phyloP scores from a whole-genome alignment of 2,113 vertebrate species.

The Barbus barbus region DNA sequence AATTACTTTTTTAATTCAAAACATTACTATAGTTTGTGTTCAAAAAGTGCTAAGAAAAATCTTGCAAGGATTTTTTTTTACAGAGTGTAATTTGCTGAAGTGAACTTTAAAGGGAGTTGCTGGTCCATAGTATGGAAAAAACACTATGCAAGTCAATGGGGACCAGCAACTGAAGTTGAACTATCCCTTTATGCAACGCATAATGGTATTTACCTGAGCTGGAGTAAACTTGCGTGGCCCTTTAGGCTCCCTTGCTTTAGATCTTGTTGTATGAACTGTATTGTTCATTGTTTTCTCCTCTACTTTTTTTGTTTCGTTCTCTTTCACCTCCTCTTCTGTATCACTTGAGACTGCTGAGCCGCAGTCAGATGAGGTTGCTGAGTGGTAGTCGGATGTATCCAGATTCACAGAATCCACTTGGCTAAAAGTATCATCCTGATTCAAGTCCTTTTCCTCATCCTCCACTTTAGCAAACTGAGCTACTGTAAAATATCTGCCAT shows the following conservation, averaged over 20 bases:
- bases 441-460: conserved; percentile 47
- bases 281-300: conserved; percentile 36
- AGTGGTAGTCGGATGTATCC: conserved; percentile 79
- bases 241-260: conserved; percentile 60
- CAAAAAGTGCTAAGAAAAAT: no score
- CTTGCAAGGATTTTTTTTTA: no score
- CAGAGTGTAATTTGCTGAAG: background rate
- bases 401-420: conserved; percentile 40
- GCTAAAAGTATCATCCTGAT: background rate
- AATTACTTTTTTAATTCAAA: background rate
- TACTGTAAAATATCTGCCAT: conserved; percentile 71
- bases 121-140: no score
- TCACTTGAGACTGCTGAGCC: conserved; percentile 72
- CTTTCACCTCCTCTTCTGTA: conserved; percentile 72
- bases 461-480: conserved; percentile 62
- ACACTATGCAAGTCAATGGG: no score
- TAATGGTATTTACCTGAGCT: conserved; percentile 47
- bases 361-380: conserved; percentile 77
- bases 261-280: conserved; percentile 60
- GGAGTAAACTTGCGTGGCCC: conserved; percentile 31
- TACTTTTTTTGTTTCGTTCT: conserved; percentile 22
- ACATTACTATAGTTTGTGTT: no score
- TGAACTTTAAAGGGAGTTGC: background rate
- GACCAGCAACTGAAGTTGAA: no score
- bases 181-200: background rate